Evolutionary conservation across 1,140 invertebrate species (phyloP), one percentile per base, ranked within the genome.

Genomic region (Drosophila malerkotliana): DNA sequence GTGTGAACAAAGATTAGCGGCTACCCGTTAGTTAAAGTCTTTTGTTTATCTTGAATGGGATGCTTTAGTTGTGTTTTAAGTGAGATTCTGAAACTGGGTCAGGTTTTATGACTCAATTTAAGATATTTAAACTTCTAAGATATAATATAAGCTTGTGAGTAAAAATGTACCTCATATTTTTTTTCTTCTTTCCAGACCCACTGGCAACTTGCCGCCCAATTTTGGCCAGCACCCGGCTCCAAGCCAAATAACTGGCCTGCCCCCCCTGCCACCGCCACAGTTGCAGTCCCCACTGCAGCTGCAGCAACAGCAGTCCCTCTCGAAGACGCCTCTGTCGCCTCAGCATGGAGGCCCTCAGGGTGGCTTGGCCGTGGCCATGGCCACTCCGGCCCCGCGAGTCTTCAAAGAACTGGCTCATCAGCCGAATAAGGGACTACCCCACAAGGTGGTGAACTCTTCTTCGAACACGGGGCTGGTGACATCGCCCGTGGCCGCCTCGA

Each of bases 351-450:
- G 47, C 5, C 59, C 55, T 0, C 81, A 85, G 8, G 55, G 66
- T 18, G 81, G 81, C 0, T 28, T 87, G 15, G 69, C 82, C 0
- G 87, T 92, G 53, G 91, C 92, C 2, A 91, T 91, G 77, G 79
- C 91, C 3, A 84, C 90, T 4, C 90, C 90, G 91, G 71, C 91
- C 24, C 72, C 91, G 47, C 72, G 91, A 0, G 72, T 92, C 6
- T 80, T 90, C 39, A 92, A 92, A 62, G 91, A 92, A 51, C 53
- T 92, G 32, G 91, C 91, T 4, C 83, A 90, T 44, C 87, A 88
- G 24, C 87, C 87, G 4, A 67, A 54, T 48, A 87, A 82, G 45
- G 64, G 44, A 30, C 64, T 68, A 61, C 60, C 51, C 5, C 39
- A 53, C 24, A 77, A 62, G 34, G 10, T 72, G 37, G 28, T 76